phyloP scores from a whole-genome alignment of 2,888 invertebrate genomes.

The Heliconius cydno region DNA sequence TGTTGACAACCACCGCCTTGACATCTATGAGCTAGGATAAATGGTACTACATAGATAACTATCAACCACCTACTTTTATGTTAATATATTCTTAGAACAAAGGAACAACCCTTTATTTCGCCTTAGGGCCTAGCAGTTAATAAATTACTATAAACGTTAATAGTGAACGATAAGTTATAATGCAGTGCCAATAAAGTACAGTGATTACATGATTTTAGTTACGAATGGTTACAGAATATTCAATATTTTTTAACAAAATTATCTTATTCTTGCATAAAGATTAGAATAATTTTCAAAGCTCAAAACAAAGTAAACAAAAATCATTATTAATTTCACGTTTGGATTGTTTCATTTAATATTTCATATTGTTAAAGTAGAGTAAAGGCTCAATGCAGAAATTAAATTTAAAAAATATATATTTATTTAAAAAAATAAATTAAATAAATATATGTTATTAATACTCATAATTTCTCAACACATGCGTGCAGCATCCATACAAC shows the following conservation, averaged over 20 bases:
- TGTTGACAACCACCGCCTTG: slow-evolving; percentile 52
- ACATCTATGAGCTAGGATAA: slow-evolving; percentile 41
- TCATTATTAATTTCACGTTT: neutral
- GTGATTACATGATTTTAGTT: no score
- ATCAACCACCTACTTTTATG: neutral
- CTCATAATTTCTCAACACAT: neutral
- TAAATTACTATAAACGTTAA: neutral
- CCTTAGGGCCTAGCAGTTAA: neutral
- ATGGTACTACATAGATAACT: slow-evolving; percentile 7
- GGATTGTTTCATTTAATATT: neutral
- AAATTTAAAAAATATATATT: neutral
- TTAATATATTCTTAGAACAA: slow-evolving; percentile 11
- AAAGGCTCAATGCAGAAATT: neutral
- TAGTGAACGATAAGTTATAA: neutral
- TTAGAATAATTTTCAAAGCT: neutral
- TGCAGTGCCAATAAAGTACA: neutral
- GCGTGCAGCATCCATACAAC: neutral
- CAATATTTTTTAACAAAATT: neutral
- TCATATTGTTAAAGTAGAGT: neutral
- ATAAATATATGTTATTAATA: neutral
- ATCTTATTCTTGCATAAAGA: neutral
- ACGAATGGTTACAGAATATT: no score
- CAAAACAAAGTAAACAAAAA: neutral
- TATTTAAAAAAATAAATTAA: neutral
- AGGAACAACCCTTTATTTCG: slow-evolving; percentile 15